These are phyloP conservation scores for Polyodon spathula DNA, from an alignment of 2,113 vertebrate genomes.

Conservation along the genomic window DNA sequence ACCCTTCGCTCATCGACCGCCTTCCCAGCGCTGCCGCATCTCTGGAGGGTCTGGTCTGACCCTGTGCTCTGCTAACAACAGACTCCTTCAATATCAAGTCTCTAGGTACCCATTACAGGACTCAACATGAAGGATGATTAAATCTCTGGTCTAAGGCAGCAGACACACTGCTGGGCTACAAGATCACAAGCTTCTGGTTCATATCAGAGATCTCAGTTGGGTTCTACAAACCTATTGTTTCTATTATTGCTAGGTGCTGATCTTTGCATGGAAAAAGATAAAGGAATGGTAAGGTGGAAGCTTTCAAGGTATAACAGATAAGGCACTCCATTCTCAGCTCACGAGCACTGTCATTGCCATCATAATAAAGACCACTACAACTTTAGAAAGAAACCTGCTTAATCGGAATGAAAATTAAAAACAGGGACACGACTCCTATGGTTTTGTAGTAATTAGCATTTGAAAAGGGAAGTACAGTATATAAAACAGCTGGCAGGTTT, in stretches of 20 bases:
- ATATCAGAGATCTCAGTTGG: not conserved
- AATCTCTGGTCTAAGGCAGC: no score
- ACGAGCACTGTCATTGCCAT: no score
- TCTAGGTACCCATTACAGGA: not conserved
- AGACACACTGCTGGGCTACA: not conserved
- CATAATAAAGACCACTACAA: no score
- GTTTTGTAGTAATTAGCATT: not conserved
- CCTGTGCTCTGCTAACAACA: not conserved
- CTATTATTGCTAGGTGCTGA: no score
- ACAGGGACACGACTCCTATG: not conserved
- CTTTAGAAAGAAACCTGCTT: not conserved
- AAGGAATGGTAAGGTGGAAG: no score
- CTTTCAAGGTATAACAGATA: no score
- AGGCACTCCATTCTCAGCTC: no score
- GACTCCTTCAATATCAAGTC: not conserved
- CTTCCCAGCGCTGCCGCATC: not conserved
- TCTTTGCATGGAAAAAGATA: no score
- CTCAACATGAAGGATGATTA: conserved; percentile 1
- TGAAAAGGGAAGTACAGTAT: not conserved
- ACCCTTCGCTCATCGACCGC: not conserved
- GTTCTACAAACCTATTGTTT: no score
- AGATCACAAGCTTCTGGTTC: not conserved
- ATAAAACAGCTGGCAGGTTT: not conserved
- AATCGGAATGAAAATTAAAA: not conserved
- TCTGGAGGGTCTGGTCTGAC: not conserved